Percentiles rank a stretch among this genome's conserved stretches.
These are phyloP conservation scores for Omphaloscelis lunosa DNA, from an alignment of 2,888 invertebrate species.

Conservation along the genomic window DNA sequence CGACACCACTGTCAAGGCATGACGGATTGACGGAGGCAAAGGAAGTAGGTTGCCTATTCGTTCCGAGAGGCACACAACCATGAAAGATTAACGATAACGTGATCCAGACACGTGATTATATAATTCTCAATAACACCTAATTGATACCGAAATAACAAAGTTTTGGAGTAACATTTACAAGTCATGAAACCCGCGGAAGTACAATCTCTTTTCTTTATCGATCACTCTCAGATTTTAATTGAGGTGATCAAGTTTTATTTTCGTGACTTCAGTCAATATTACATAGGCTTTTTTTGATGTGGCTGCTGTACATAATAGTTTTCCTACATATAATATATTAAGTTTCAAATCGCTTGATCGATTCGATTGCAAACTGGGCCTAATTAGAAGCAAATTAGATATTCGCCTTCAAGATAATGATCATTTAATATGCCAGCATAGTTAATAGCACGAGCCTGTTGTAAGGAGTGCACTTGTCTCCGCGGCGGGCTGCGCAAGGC, in stretches of 20 bases:
- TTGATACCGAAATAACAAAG: constrained; percentile 45
- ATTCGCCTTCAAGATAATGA: constrained; percentile 43
- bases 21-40: background rate
- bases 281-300: constrained; percentile 22
- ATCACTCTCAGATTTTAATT: constrained; percentile 62
- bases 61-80: constrained; percentile 21
- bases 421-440: constrained; percentile 49
- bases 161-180: constrained; percentile 52
- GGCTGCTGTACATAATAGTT: constrained; percentile 9
- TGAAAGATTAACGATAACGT: constrained; percentile 51
- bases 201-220: constrained; percentile 66
- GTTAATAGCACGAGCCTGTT: constrained; percentile 40
- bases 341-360: constrained; percentile 46
- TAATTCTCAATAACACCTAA: constrained; percentile 56
- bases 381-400: constrained; percentile 48
- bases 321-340: constrained; percentile 7
- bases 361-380: constrained; percentile 14
- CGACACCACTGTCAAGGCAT: constrained; percentile 6
- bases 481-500: constrained; percentile 78
- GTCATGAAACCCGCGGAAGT: constrained; percentile 66
- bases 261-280: constrained; percentile 57
- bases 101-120: constrained; percentile 55
- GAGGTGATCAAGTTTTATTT: constrained; percentile 70
- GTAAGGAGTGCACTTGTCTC: constrained; percentile 82
- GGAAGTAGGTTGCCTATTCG: constrained; percentile 48